Evolutionary conservation across 2,888 invertebrate genomes (phyloP).

Genomic region (Hermaeophaga mercurialis): DNA sequence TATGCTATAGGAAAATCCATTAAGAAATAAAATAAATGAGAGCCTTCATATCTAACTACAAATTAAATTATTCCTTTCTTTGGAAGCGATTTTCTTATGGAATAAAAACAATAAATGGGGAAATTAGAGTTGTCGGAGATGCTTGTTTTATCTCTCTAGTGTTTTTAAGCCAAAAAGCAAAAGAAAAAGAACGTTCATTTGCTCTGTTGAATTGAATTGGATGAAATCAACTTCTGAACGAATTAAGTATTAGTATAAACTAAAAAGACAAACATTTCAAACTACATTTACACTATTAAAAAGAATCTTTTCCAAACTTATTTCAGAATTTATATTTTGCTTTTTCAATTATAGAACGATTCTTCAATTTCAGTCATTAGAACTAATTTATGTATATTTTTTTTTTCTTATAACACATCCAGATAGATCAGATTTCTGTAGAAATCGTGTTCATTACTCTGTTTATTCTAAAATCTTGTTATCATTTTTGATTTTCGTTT

Average conservation of each 20-base stretch:
- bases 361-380: too few species aligned
- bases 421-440: too few species aligned
- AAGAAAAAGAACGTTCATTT: not conserved
- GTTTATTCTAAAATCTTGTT: too few species aligned
- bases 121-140: slow-evolving; percentile 13
- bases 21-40: slow-evolving; percentile 9
- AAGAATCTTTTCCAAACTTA: too few species aligned
- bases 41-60: not conserved
- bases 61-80: slow-evolving; percentile 11
- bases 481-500: too few species aligned
- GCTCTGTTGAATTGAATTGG: not conserved
- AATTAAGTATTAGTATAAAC: not conserved
- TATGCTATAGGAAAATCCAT: too few species aligned
- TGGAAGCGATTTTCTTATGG: slow-evolving; percentile 5
- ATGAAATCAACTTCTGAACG: not conserved
- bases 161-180: not conserved
- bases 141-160: slow-evolving; percentile 8
- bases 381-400: too few species aligned
- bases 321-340: too few species aligned
- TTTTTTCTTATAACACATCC: too few species aligned
- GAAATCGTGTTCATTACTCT: too few species aligned
- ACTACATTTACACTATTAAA: too few species aligned
- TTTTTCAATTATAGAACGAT: too few species aligned
- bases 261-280: not conserved
- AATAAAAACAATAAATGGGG: slow-evolving; percentile 12